These are phyloP conservation scores for Cynopterus sphinx DNA, from an alignment of 2,797 vertebrate genomes.

Conservation along the genomic window DNA sequence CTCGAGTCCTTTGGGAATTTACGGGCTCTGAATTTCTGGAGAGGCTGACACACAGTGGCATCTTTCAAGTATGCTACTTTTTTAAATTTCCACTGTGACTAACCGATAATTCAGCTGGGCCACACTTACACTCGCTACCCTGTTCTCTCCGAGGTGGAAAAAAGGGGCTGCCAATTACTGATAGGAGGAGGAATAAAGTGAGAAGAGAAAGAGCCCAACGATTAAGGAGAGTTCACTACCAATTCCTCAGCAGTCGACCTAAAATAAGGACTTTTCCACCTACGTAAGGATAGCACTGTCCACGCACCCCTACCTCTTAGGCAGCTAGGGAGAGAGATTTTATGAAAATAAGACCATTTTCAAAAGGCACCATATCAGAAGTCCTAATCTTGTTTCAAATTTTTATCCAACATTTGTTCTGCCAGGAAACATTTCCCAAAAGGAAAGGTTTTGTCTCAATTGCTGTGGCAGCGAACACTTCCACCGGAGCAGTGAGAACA, in stretches of 20 bases:
- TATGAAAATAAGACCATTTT: neutral
- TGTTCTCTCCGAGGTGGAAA: neutral
- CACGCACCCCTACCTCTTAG: neutral
- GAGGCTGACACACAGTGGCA: neutral
- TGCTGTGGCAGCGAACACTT: neutral
- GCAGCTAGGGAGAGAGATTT: neutral
- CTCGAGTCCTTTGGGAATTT: neutral
- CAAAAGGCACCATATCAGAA: constrained; percentile 14
- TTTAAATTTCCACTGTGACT: neutral
- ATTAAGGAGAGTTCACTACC: neutral
- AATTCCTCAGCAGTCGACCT: neutral
- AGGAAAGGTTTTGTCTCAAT: constrained; percentile 46
- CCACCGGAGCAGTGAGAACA: neutral
- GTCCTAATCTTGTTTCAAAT: constrained; percentile 37
- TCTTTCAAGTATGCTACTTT: neutral
- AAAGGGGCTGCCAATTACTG: neutral
- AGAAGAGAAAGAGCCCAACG: neutral
- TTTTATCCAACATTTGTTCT: constrained; percentile 51
- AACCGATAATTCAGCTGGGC: neutral
- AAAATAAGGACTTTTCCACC: neutral
- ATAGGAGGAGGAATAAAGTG: neutral
- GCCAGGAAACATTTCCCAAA: constrained; percentile 60
- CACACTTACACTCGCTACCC: neutral
- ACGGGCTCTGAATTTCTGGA: neutral
- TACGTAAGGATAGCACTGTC: neutral